phyloP scores from a whole-genome alignment of 2,797 vertebrate species.

The Sebastolobus alascanus region DNA sequence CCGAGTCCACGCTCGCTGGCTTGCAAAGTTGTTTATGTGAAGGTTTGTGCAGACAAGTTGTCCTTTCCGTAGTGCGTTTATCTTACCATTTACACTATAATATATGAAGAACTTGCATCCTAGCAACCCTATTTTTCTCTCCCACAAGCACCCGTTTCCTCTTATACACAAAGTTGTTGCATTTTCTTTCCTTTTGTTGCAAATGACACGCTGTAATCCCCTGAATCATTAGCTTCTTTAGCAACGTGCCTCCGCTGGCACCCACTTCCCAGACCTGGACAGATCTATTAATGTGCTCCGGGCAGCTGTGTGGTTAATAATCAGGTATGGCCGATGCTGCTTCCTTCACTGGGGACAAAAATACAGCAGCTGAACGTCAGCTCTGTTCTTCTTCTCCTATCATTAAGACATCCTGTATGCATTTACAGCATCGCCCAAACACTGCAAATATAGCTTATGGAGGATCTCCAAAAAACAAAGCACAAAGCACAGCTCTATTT shows the following conservation, averaged over 20 bases:
- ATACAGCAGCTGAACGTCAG: slow-evolving; percentile 3
- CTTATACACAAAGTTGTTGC: slow-evolving; percentile 8
- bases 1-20: slow-evolving; percentile 48
- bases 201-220: slow-evolving; percentile 42
- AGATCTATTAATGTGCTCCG: slow-evolving; percentile 36
- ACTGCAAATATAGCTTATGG: slow-evolving; percentile 1
- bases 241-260: slow-evolving; percentile 28
- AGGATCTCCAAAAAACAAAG: slow-evolving; percentile 20
- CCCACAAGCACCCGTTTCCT: neutral
- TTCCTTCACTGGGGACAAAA: slow-evolving; percentile 12
- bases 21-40: slow-evolving; percentile 56
- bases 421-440: slow-evolving; percentile 29
- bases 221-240: slow-evolving; percentile 46
- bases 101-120: neutral
- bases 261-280: slow-evolving; percentile 33
- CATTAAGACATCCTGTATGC: slow-evolving; percentile 15
- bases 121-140: neutral
- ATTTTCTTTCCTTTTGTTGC: slow-evolving; percentile 44
- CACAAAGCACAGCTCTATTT: slow-evolving; percentile 26
- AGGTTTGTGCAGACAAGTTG: slow-evolving; percentile 34
- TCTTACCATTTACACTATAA: slow-evolving; percentile 10
- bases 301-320: slow-evolving; percentile 56
- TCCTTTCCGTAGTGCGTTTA: slow-evolving; percentile 22
- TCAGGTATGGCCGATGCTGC: slow-evolving; percentile 30
- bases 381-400: slow-evolving; percentile 33